Conservation (phyloP, 1,140 invertebrate genomes). For the Drosophila leontia region DNA sequence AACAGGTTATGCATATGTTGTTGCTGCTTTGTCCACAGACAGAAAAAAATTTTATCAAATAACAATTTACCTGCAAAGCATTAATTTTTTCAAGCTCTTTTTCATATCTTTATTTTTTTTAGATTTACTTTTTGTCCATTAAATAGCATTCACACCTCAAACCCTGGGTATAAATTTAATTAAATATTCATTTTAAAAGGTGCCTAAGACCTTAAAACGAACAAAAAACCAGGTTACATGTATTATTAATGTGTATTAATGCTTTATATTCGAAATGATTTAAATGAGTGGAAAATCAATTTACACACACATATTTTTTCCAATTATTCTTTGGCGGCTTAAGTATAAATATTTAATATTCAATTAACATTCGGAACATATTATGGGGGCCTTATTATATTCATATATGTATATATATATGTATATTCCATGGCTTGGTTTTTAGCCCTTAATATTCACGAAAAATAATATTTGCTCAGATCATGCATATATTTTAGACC, state of each 20-base stretch:
- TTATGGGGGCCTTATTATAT: neutral
- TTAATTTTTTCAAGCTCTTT: neutral
- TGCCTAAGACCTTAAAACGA: conserved; percentile 2
- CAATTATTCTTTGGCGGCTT: neutral
- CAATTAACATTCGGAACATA: neutral
- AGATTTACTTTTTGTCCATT: neutral
- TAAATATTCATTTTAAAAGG: conserved; percentile 2
- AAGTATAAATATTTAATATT: conserved; percentile 10
- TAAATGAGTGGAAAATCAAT: conserved; percentile 4
- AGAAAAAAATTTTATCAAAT: conserved; percentile 27
- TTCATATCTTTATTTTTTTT: neutral
- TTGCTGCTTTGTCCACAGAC: conserved; percentile 36
- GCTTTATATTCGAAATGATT: neutral
- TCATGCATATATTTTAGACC: conserved; percentile 12
- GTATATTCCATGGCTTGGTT: too few relatives aligned
- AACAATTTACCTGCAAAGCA: neutral
- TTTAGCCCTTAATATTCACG: neutral
- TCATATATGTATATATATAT: neutral
- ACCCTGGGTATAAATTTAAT: conserved; percentile 2
- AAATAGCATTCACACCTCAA: neutral
- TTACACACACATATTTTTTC: conserved; percentile 2
- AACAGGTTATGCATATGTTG: conserved; percentile 64
- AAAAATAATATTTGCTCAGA: conserved; percentile 3
- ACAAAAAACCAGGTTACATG: neutral
- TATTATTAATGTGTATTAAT: conserved; percentile 13